Evolutionary conservation across 2,888 invertebrate genomes (phyloP).

Genomic region (Andrena chrysosceles): DNA sequence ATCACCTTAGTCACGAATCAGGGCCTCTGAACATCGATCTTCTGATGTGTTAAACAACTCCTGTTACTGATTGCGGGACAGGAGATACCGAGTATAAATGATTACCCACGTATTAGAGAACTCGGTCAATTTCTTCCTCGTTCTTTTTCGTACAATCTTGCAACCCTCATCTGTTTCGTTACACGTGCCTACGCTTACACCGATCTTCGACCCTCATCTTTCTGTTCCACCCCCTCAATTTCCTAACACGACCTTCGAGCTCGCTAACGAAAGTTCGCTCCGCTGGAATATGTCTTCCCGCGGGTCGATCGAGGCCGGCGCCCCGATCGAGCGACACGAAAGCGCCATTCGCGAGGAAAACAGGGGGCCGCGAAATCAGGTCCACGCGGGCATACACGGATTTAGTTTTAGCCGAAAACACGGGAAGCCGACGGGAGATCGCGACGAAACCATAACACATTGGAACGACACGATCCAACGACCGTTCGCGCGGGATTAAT

Average conservation of each 20-base stretch:
- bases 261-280: neutral
- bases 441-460: conserved; percentile 20
- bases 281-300: neutral
- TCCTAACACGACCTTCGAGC: neutral
- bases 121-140: neutral
- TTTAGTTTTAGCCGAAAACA: conserved; percentile 56
- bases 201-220: neutral
- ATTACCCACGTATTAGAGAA: neutral
- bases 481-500: conserved; percentile 4
- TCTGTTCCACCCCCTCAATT: neutral
- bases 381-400: conserved; percentile 35
- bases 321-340: conserved; percentile 50
- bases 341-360: conserved; percentile 50
- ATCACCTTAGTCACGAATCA: no score
- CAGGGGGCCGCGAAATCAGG: conserved; percentile 43
- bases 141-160: no score
- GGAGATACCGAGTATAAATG: no score
- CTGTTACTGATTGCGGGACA: no score
- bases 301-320: conserved; percentile 12
- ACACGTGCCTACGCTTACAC: neutral
- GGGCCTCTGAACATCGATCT: no score
- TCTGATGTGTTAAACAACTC: no score
- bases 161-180: neutral
- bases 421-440: conserved; percentile 38
- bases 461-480: conserved; percentile 25